A percentile compares a stretch with the other conserved stretches of the same genome.
Evolutionary conservation across 1,140 invertebrate genomes (phyloP).

Genomic region (Anoplolepis gracilipes): DNA sequence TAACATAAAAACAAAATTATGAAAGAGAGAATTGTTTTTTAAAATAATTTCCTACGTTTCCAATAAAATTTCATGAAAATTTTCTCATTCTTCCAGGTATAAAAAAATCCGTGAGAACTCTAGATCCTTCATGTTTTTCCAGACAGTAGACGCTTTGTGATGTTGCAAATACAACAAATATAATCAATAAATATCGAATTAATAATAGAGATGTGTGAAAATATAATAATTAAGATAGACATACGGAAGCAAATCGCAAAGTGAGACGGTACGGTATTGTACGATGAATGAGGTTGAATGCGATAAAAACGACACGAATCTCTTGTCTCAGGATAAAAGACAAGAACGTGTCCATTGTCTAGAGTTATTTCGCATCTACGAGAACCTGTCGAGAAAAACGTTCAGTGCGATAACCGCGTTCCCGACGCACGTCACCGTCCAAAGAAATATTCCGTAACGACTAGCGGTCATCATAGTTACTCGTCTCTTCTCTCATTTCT

Average conservation of each 20-base stretch:
- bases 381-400: neutral
- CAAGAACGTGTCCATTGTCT: slow-evolving; percentile 40
- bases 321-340: neutral
- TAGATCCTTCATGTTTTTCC: too few relatives aligned
- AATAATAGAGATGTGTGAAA: neutral
- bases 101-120: too few relatives aligned
- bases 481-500: slow-evolving; percentile 64
- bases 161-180: neutral
- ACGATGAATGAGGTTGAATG: slow-evolving; percentile 2
- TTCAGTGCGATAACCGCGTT: slow-evolving; percentile 52
- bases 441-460: slow-evolving; percentile 70
- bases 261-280: neutral
- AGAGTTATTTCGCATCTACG: slow-evolving; percentile 18
- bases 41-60: too few relatives aligned
- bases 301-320: slow-evolving; percentile 9
- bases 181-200: neutral
- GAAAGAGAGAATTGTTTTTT: too few relatives aligned
- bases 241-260: neutral
- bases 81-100: too few relatives aligned
- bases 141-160: too few relatives aligned
- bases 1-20: too few relatives aligned
- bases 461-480: slow-evolving; percentile 67
- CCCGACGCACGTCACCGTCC: slow-evolving; percentile 11
- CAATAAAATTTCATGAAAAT: too few relatives aligned
- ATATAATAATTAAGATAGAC: neutral